Base-by-base conservation (phyloP, 2,113 vertebrate species). In the Hippocampus abdominalis region DNA sequence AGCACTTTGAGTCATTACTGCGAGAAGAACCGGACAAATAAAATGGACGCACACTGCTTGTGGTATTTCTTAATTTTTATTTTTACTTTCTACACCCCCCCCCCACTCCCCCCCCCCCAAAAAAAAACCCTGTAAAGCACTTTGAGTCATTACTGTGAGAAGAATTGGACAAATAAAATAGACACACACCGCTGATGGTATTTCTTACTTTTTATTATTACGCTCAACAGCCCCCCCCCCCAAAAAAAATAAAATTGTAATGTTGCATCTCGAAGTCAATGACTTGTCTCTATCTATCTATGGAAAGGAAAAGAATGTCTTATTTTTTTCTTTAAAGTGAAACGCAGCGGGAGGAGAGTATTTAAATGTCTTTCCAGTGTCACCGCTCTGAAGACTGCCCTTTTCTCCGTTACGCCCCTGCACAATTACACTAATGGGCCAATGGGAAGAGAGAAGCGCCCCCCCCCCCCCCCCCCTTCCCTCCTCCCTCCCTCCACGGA, bases 341-440 rank as follows among this genome's bases (percentile, higher is more conserved):
- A 78, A 77, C 66, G 75, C 66, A 74, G 77, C 68, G 81, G 81
- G 81, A 46, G 82, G 84, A 72, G 77, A 72, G 61, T 81, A 81
- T 89, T 90, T 85, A 87, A 90, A 90, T 77, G 10, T 78, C 66
- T 74, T 80, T 73, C 76, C 78, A 80, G 81, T 89, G 85, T 88
- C 87, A 84, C 77, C 77, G 84, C 86, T 82, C 80, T 87, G 76
- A 77, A 78, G 68, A 78, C 79, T 46, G 85, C 71, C 78, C 74
- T 78, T 74, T 85, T 75, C 76, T 69, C 78, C 49, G 49, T 74
- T 81, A 84, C 85, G 81, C 83, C 82, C 85, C 76, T 89, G 88
- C 87, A 91, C 89, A 92, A 90, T 90, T 89, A 86, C 89, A 87
- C 84, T 86, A 89, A 87, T 79, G 82, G 86, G 86, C 92, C 92